Evolutionary conservation across 2,113 vertebrate genomes (phyloP).

Genomic region (Elanoides forficatus): DNA sequence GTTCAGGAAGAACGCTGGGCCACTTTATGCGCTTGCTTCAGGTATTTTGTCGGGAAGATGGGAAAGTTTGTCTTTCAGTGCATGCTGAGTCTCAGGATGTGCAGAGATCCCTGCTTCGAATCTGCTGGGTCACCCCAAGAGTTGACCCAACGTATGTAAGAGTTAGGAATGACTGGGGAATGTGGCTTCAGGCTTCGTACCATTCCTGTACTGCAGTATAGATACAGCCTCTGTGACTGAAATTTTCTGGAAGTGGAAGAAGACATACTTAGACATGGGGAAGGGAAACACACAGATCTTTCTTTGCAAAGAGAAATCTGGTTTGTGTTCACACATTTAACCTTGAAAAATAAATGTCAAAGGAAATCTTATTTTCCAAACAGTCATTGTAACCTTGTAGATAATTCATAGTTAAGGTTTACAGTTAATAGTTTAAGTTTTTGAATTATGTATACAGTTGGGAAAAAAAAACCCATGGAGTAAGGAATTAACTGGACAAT

Average conservation of each 20-base stretch:
- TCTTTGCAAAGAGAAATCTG: background rate
- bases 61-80: background rate
- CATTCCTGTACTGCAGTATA: background rate
- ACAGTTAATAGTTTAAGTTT: background rate
- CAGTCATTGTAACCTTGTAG: background rate
- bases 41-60: background rate
- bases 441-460: background rate
- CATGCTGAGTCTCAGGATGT: background rate
- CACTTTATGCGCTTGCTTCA: background rate
- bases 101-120: background rate
- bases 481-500: background rate
- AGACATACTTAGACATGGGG: background rate
- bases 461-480: accelerated
- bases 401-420: background rate
- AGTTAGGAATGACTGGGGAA: background rate
- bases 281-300: background rate
- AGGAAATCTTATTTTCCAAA: background rate
- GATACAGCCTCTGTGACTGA: background rate
- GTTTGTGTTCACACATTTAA: background rate
- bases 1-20: background rate
- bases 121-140: background rate
- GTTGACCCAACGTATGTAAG: background rate
- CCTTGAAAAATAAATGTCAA: background rate
- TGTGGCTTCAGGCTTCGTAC: background rate
- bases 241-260: background rate